Evolutionary conservation across 2,113 vertebrate genomes (phyloP).

Genomic region (Ptyas mucosa): DNA sequence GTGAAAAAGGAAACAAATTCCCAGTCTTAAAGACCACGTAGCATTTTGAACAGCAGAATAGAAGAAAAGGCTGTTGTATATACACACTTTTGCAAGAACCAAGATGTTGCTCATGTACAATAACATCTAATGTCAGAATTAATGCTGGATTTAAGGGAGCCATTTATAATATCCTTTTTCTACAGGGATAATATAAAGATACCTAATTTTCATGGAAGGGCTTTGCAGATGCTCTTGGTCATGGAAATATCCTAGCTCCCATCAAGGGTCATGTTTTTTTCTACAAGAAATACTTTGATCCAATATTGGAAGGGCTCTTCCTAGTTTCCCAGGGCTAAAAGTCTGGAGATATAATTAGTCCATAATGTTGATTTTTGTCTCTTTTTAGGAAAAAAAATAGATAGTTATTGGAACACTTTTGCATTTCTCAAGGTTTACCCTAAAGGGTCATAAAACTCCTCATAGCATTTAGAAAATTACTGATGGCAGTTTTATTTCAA

Average conservation of each 20-base stretch:
- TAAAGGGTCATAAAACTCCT: neutral
- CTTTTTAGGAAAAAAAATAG: neutral
- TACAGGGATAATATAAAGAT: neutral
- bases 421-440: neutral
- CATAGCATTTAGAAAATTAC: neutral
- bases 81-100: neutral
- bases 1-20: neutral
- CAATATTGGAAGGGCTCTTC: neutral
- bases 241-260: neutral
- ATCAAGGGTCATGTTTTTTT: neutral
- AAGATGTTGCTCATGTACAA: neutral
- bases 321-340: neutral
- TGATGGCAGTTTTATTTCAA: neutral
- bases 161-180: neutral
- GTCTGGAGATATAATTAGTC: neutral
- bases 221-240: neutral
- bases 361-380: neutral
- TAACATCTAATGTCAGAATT: neutral
- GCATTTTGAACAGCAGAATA: neutral
- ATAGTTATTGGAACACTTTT: neutral
- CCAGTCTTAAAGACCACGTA: neutral
- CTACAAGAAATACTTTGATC: neutral
- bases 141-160: neutral
- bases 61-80: neutral
- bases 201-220: neutral